Base-by-base conservation (phyloP, 2,113 vertebrate genomes). In the Chaenogobius annularis region DNA sequence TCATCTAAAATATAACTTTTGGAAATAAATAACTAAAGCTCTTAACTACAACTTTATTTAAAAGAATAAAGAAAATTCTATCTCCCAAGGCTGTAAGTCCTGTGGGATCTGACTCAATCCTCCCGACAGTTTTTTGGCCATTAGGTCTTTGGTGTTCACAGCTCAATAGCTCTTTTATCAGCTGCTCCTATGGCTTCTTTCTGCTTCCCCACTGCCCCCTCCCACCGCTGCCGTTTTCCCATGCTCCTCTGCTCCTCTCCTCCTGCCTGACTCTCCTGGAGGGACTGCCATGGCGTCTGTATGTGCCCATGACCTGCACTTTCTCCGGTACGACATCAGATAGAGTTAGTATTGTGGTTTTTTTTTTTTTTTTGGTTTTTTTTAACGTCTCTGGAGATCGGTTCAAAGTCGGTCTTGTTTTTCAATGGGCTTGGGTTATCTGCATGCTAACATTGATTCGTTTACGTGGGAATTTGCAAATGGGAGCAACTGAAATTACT, bases 141-240 rank as follows among this genome's bases (percentile, higher is more conserved):
- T 93, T 86, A 87, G 85, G 83, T 87, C 84, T 84, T 88, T 81
- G 85, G 83, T 90, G 86, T 90, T 90, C 83, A 86, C 78, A 79
- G 85, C 78, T 91, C 80, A 92, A 88, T 82, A 85, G 76, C 77
- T 91, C 85, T 83, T 92, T 91, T 91, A 90, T 91, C 86, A 87
- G 70, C 46, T 52, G 70, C 81, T 58, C 22, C 81, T 50, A 46
- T 82, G 72, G 50, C 66, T 87, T 89, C 83, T 81, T 81, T 68
- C 23, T 35, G 66, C 80, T 78, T 83, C 73, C 77, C 74, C 79
- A 79, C 35, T 70, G 62, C 61, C 35, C 23, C 69, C 52, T 69
- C 75, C 69, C 70, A 37, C 40, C 70, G 40, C 76, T 59, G 54
- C 56, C 37, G 12, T 63, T 76, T 78, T 83, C 77, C 79, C 79